phyloP scores from a whole-genome alignment of 2,113 vertebrate species.

The Psettodes erumei region DNA sequence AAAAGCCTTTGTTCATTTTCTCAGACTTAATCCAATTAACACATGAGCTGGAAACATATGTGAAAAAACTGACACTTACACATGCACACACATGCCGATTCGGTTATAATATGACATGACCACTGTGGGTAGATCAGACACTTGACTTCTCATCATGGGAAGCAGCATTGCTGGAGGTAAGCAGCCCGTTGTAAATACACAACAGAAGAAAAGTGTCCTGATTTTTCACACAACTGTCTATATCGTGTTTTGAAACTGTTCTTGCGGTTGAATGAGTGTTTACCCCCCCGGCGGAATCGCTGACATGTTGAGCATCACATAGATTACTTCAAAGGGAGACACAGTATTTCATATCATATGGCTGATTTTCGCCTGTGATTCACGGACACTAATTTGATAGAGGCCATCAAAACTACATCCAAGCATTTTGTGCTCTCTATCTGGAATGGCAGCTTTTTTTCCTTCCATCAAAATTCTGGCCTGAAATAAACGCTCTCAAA shows the following conservation, averaged over 20 bases:
- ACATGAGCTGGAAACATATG: not conserved
- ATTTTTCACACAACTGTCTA: not conserved
- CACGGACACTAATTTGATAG: conserved; percentile 5
- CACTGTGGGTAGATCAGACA: not conserved
- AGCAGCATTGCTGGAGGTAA: conserved; percentile 8
- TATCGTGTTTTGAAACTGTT: conserved; percentile 29
- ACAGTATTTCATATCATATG: conserved; percentile 23
- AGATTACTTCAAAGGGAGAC: conserved; percentile 41
- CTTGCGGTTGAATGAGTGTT: conserved; percentile 41
- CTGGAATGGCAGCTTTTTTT: not conserved
- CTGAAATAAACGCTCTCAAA: not conserved
- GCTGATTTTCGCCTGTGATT: conserved; percentile 5
- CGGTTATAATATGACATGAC: not conserved
- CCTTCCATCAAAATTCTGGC: not conserved
- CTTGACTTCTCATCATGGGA: conserved; percentile 7
- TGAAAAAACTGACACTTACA: not conserved
- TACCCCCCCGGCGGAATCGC: conserved; percentile 40
- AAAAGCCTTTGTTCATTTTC: not conserved
- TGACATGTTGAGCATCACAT: conserved; percentile 42
- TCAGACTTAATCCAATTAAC: not conserved
- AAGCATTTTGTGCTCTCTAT: not conserved
- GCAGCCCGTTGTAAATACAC: not conserved
- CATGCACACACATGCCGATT: not conserved
- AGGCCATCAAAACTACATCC: conserved; percentile 8
- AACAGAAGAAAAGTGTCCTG: conserved; percentile 6